Base-by-base conservation (phyloP, 2,888 invertebrate species). In the Stramonita haemastoma region DNA sequence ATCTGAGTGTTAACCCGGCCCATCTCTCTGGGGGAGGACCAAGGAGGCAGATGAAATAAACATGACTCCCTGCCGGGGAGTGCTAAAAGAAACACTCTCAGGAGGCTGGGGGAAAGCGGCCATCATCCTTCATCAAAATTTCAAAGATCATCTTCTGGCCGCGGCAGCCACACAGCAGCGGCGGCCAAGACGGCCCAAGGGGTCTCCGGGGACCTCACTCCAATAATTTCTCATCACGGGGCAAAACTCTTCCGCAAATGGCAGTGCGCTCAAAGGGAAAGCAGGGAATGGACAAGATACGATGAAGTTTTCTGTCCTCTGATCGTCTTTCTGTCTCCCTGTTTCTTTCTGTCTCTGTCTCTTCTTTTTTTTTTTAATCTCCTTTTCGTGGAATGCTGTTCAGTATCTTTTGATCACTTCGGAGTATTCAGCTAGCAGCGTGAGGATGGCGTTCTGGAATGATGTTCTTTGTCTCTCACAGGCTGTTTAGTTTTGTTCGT, bases 91-190 rank as follows among this genome's bases (percentile, higher is more conserved):
- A 85, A 85, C 85, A 29, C 29, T 77, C 89, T 89, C 89, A 22
- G 73, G 89, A 85, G 89, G 70, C 85, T 11, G 17, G 29, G 83
- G 83, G 85, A 85, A 89, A 89, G 29, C 89, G 89, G 85, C 85
- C 89, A 89, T 89, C 89, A 89, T 60, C 84, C 85, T 85, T 89
- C 85, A 89, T 89, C 85, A 89, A 89, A 89, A 85, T 89, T 89
- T 89, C 84, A 89, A 85, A 85, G 83, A 89, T 89, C 84, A 89
- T 89, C 89, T 89, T 89, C 70, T 84, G 81, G 73, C 85, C 73
- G 85, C 85, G 36, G 13, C 8, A 32, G 32, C 32, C 84, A 29
- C 70, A 11, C 36, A 84, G 17, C 36, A 22, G n/a, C 66, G n/a
- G n/a, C 17, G 22, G 89, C 85, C 85, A 89, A 89, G 89, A 89